These are phyloP conservation scores for Mystacides longicornis DNA, from an alignment of 2,888 invertebrate species.

Conservation along the genomic window DNA sequence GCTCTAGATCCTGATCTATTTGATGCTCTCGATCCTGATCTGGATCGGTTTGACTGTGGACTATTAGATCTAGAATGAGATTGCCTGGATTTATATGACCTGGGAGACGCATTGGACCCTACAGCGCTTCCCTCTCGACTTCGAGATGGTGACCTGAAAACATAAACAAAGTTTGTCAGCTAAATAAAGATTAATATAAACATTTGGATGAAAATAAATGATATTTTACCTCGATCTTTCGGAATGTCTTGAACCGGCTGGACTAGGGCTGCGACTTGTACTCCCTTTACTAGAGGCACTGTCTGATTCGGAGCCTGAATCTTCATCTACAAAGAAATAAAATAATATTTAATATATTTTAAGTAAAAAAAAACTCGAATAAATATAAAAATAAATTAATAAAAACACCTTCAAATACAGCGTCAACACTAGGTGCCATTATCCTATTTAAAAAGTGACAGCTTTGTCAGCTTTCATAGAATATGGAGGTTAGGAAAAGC, in stretches of 20 bases:
- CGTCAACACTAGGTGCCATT: slow-evolving; percentile 15
- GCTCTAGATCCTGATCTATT: slow-evolving; percentile 26
- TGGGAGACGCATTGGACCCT: slow-evolving; percentile 33
- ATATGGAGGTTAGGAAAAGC: too few species aligned
- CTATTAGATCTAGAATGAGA: slow-evolving; percentile 41
- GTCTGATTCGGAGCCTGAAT: slow-evolving; percentile 46
- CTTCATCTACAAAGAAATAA: slow-evolving; percentile 33
- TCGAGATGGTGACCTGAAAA: slow-evolving; percentile 38
- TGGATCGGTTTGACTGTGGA: slow-evolving; percentile 43
- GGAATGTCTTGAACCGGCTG: slow-evolving; percentile 37
- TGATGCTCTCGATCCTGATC: slow-evolving; percentile 27
- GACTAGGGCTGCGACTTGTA: slow-evolving; percentile 41
- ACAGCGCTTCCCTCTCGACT: slow-evolving; percentile 31
- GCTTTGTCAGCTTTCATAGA: background rate
- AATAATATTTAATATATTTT: background rate
- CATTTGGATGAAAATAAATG: background rate
- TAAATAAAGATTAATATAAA: too few species aligned
- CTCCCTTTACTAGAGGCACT: slow-evolving; percentile 42
- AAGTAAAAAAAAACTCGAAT: background rate
- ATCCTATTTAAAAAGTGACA: slow-evolving; percentile 1
- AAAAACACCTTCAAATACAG: slow-evolving; percentile 18
- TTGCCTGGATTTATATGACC: slow-evolving; percentile 38
- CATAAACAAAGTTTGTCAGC: too few species aligned
- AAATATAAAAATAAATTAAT: background rate
- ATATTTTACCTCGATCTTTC: slow-evolving; percentile 15